Evolutionary conservation across 2,797 vertebrate genomes (phyloP).

Genomic region (Pterois miles): DNA sequence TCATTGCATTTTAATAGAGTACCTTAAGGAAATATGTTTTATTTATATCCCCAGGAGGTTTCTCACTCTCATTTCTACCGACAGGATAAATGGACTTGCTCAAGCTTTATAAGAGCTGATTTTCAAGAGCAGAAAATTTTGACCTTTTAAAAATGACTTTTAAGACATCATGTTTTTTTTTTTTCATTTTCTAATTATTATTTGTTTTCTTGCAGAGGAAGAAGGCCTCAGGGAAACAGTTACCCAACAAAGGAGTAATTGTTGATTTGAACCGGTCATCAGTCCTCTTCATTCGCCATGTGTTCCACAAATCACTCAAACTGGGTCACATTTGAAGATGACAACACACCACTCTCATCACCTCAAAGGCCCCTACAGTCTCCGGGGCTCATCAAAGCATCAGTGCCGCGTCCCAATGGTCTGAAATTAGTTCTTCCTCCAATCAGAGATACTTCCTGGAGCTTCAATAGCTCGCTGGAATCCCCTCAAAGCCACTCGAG

Average conservation of each 20-base stretch:
- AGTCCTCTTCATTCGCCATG: conserved; percentile 79
- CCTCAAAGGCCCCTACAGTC: conserved; percentile 82
- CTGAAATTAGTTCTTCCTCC: conserved; percentile 89
- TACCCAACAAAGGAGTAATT: conserved; percentile 40
- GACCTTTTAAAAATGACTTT: background rate
- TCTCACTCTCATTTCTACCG: background rate
- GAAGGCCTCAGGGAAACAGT: conserved; percentile 24
- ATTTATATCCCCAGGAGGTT: conserved; percentile 34
- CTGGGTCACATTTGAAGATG: conserved; percentile 99
- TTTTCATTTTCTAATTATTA: background rate
- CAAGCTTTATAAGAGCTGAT: conserved; percentile 8
- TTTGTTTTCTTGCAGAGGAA: conserved; percentile 61
- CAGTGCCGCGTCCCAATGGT: conserved; percentile 89
- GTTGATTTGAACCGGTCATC: conserved; percentile 18
- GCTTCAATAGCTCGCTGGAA: conserved; percentile 84
- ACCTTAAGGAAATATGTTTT: conserved; percentile 41
- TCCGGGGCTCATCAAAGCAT: conserved; percentile 73
- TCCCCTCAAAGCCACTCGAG: conserved; percentile 87
- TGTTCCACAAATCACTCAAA: conserved; percentile 93
- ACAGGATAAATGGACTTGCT: conserved; percentile 12
- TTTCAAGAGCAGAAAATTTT: background rate
- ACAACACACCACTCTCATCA: conserved; percentile 84
- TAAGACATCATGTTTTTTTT: background rate
- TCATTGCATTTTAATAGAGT: conserved; percentile 43
- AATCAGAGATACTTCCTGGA: conserved; percentile 84